phyloP scores from a whole-genome alignment of 2,797 vertebrate genomes.

The Bovichtus variegatus region DNA sequence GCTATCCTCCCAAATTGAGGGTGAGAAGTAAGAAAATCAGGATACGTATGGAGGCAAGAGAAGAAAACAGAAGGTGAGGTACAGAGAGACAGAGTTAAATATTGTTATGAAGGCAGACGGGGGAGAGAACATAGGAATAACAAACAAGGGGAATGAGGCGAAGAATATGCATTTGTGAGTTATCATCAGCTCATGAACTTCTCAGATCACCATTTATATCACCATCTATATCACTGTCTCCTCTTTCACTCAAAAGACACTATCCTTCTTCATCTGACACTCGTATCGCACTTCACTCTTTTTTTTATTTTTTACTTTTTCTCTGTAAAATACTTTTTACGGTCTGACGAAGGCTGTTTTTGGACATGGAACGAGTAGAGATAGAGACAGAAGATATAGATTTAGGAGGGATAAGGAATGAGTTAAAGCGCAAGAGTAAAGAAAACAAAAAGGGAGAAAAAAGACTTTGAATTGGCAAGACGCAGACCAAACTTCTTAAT shows the following conservation, averaged over 20 bases:
- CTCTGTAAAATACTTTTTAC: not conserved
- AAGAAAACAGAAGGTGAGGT: constrained; percentile 4
- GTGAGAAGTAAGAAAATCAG: constrained; percentile 47
- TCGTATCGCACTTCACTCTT: not conserved
- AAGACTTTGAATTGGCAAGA: constrained; percentile 19
- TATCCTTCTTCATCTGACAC: not conserved
- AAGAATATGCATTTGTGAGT: constrained; percentile 21
- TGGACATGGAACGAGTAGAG: not conserved
- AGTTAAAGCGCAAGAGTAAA: constrained; percentile 31
- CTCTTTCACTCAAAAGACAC: constrained; percentile 7
- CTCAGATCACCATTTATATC: not conserved
- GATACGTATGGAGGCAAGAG: constrained; percentile 8
- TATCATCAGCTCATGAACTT: constrained; percentile 42
- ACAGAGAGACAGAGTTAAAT: not conserved
- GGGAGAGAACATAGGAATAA: not conserved
- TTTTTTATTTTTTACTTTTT: not conserved
- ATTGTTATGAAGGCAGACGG: not conserved
- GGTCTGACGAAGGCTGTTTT: not conserved
- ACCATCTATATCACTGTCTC: constrained; percentile 4
- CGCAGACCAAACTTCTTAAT: constrained; percentile 27
- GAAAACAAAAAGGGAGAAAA: constrained; percentile 31
- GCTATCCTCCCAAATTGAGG: constrained; percentile 45
- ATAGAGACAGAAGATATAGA: not conserved
- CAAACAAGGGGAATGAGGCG: not conserved
- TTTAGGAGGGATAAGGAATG: constrained; percentile 21